Evolutionary conservation across 2,888 invertebrate genomes (phyloP).

Genomic region (Heliconius ismenius): DNA sequence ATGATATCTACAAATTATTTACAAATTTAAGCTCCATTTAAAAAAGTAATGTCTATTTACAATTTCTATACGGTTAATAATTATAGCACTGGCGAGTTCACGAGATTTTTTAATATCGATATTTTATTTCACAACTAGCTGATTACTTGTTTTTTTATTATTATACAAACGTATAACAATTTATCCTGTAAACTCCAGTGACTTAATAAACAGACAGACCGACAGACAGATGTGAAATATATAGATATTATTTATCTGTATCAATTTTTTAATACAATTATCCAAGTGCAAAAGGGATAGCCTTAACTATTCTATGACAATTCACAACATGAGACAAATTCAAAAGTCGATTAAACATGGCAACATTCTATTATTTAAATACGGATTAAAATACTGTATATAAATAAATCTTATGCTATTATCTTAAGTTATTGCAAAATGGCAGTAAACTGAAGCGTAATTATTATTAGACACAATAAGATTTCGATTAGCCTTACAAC

Average conservation of each 20-base stretch:
- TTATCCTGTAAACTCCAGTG: background rate
- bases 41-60: constrained; percentile 70
- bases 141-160: background rate
- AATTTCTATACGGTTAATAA: constrained; percentile 45
- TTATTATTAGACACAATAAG: constrained; percentile 30
- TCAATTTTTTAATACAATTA: background rate
- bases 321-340: constrained; percentile 38
- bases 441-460: constrained; percentile 49
- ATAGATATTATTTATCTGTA: background rate
- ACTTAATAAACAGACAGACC: background rate
- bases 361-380: constrained; percentile 32
- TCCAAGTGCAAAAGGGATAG: constrained; percentile 31
- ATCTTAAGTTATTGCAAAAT: constrained; percentile 45
- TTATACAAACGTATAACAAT: background rate
- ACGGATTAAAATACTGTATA: constrained; percentile 39
- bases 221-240: background rate
- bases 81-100: constrained; percentile 42
- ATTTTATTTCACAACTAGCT: background rate
- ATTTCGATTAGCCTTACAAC: constrained; percentile 12
- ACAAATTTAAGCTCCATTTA: constrained; percentile 77
- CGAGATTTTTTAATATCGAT: background rate
- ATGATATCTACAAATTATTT: constrained; percentile 76
- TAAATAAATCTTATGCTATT: constrained; percentile 43
- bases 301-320: constrained; percentile 36
- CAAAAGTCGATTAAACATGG: constrained; percentile 40